A percentile compares a stretch with the other conserved stretches of the same genome.
Evolutionary conservation across 2,888 invertebrate species (phyloP).

Genomic region (Aporophyla lueneburgensis): DNA sequence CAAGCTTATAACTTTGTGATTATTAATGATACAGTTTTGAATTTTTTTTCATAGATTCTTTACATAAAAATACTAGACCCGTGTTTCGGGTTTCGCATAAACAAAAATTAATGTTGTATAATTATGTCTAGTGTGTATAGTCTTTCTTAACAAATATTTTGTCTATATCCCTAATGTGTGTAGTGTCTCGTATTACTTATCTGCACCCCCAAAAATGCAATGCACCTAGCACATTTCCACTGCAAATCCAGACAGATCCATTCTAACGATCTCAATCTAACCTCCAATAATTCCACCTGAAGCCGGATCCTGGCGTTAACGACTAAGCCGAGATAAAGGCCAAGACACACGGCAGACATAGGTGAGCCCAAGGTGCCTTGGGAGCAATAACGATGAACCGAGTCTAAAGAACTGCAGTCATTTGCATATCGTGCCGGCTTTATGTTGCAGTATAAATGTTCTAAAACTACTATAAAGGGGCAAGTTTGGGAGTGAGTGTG

Average conservation of each 20-base stretch:
- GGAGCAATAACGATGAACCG: slow-evolving; percentile 78
- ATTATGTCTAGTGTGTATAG: too few relatives aligned
- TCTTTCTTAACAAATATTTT: not conserved
- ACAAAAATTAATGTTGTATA: too few relatives aligned
- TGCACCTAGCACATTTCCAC: not conserved
- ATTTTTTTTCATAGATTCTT: too few relatives aligned
- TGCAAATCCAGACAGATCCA: slow-evolving; percentile 34
- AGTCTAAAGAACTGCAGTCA: slow-evolving; percentile 80
- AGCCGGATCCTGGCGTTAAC: slow-evolving; percentile 63
- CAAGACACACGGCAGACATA: slow-evolving; percentile 65
- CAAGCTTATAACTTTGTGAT: too few relatives aligned
- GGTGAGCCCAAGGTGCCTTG: slow-evolving; percentile 73
- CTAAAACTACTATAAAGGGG: slow-evolving; percentile 52
- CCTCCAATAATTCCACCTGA: slow-evolving; percentile 64
- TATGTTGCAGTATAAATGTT: slow-evolving; percentile 66
- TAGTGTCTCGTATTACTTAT: not conserved
- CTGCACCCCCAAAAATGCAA: not conserved
- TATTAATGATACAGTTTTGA: too few relatives aligned
- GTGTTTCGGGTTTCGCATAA: too few relatives aligned
- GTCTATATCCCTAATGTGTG: not conserved
- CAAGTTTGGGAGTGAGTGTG: slow-evolving; percentile 28
- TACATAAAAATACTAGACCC: too few relatives aligned
- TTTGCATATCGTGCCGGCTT: slow-evolving; percentile 78
- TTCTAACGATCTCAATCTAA: slow-evolving; percentile 62
- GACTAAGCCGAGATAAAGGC: slow-evolving; percentile 67